These are phyloP conservation scores for Apaloderma vittatum DNA, from an alignment of 2,113 vertebrate genomes.

Conservation along the genomic window DNA sequence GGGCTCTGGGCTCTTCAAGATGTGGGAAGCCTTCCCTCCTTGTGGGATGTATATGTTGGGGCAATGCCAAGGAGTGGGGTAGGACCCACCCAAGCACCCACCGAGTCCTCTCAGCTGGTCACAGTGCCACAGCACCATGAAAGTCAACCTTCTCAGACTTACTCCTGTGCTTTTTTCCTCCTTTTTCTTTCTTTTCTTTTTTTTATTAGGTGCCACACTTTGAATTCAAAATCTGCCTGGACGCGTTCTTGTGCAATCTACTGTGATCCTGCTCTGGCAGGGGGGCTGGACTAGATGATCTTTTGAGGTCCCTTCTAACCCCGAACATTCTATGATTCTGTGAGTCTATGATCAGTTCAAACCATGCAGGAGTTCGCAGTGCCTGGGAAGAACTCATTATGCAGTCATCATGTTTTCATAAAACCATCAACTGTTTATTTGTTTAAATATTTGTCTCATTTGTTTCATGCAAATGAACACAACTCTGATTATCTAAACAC, in stretches of 20 bases:
- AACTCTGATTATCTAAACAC: not conserved
- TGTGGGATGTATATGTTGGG: rapidly evolving
- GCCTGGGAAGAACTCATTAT: not conserved
- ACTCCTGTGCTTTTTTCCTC: not conserved
- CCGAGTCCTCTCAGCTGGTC: not conserved
- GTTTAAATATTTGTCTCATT: constrained; percentile 29
- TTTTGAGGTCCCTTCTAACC: no score
- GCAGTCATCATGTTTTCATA: not conserved
- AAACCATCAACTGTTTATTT: not conserved
- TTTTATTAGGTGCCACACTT: not conserved
- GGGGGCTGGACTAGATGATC: no score
- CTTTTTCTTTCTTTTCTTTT: not conserved
- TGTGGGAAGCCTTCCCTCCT: not conserved
- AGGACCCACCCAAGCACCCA: not conserved
- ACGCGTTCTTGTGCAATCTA: no score
- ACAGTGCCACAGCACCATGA: rapidly evolving
- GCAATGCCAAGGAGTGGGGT: not conserved
- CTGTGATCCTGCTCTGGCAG: no score
- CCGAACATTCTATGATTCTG: no score
- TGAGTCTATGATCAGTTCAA: not conserved
- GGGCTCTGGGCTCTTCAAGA: not conserved
- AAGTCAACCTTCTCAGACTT: not conserved
- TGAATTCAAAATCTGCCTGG: no score
- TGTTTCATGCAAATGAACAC: not conserved
- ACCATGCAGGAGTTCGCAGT: not conserved